Conservation (phyloP, 2,888 invertebrate species). For the Cybosia mesomella region DNA sequence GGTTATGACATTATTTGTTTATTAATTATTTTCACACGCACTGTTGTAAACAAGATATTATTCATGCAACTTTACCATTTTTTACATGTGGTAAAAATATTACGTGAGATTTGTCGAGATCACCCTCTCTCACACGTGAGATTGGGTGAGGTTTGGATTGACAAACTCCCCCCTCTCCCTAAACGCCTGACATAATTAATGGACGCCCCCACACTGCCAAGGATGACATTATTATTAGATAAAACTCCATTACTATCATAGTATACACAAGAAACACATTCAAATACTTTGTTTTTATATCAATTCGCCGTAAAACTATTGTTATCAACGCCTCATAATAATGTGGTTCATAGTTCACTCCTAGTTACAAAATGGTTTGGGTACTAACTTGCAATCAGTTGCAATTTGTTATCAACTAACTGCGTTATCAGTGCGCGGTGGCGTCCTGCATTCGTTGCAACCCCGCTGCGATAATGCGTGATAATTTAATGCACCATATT, state of each 20-base stretch:
- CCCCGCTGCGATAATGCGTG: slow-evolving; percentile 44
- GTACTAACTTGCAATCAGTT: slow-evolving; percentile 38
- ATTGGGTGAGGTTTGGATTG: too few species aligned
- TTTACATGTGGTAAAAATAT: too few species aligned
- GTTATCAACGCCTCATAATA: neutral
- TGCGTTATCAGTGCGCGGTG: slow-evolving; percentile 40
- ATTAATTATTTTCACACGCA: too few species aligned
- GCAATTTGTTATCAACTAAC: slow-evolving; percentile 34
- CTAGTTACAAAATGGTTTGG: slow-evolving; percentile 16
- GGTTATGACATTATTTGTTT: too few species aligned
- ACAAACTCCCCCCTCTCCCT: too few species aligned
- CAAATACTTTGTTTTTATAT: slow-evolving; percentile 2
- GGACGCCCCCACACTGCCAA: too few species aligned
- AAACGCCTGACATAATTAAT: too few species aligned
- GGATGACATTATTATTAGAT: neutral
- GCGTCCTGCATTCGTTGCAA: slow-evolving; percentile 44
- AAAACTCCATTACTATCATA: neutral
- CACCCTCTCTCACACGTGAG: too few species aligned
- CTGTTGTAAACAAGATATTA: too few species aligned
- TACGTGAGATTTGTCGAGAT: too few species aligned
- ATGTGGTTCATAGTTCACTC: neutral
- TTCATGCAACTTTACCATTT: too few species aligned
- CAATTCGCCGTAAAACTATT: neutral
- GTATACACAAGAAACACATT: neutral
- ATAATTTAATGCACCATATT: slow-evolving; percentile 31